Conservation (phyloP, 2,888 invertebrate genomes). For the Perdita meconis region DNA sequence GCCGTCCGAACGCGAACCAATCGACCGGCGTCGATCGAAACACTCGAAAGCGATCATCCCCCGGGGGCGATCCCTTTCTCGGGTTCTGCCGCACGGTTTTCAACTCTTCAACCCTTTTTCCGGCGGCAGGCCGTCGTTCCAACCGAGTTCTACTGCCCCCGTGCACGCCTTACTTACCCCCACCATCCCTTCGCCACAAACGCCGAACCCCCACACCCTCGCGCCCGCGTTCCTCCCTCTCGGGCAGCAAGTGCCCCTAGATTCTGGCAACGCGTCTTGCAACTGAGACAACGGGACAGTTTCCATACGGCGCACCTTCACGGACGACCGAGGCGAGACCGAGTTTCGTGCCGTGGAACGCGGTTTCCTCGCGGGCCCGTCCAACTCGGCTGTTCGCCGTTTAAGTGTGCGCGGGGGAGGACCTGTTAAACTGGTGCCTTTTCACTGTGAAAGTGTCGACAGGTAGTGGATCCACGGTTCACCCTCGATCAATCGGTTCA, state of each 20-base stretch:
- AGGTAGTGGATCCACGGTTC: constrained; percentile 42
- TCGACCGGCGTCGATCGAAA: constrained; percentile 5
- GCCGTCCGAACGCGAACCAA: background rate
- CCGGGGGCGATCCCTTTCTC: background rate
- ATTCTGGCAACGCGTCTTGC: constrained; percentile 56
- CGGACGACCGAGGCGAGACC: constrained; percentile 44
- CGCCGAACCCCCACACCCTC: background rate
- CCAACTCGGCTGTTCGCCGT: constrained; percentile 1
- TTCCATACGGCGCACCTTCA: constrained; percentile 71
- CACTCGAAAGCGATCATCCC: background rate
- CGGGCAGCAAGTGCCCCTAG: constrained; percentile 51
- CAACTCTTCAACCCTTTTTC: constrained; percentile 7
- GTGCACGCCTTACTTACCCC: constrained; percentile 47
- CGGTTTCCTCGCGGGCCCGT: constrained; percentile 24
- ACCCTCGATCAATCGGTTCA: constrained; percentile 29
- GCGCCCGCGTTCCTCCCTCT: constrained; percentile 22
- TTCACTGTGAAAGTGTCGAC: constrained; percentile 52
- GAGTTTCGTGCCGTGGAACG: too few relatives aligned
- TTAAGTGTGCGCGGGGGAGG: constrained; percentile 30
- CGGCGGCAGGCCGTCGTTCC: constrained; percentile 21
- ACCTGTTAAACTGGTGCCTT: constrained; percentile 48
- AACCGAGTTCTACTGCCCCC: constrained; percentile 28
- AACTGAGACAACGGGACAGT: constrained; percentile 64
- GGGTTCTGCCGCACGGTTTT: background rate
- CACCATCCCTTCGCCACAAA: background rate